Evolutionary conservation across 2,888 invertebrate species (phyloP).

Genomic region (Cheilosia urbana): DNA sequence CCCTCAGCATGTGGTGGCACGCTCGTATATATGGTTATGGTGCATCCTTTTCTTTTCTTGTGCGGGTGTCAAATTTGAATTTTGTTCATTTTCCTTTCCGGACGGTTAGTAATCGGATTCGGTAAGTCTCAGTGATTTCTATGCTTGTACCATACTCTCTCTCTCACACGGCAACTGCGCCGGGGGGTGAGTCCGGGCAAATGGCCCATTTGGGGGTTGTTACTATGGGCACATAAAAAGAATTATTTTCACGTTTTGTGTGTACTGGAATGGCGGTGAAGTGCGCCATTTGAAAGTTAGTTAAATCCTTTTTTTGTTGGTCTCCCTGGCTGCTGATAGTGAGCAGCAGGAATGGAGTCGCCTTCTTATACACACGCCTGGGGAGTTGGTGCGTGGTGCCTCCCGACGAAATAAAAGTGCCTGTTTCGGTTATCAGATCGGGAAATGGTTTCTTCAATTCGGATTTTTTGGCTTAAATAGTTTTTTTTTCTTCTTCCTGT

Average conservation of each 20-base stretch:
- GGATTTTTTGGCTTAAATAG: slow-evolving; percentile 29
- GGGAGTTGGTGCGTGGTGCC: slow-evolving; percentile 58
- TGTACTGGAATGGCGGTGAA: slow-evolving; percentile 73
- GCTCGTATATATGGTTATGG: slow-evolving; percentile 7
- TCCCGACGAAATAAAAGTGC: slow-evolving; percentile 50
- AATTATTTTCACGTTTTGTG: slow-evolving; percentile 83
- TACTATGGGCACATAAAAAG: slow-evolving; percentile 83
- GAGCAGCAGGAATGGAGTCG: slow-evolving; percentile 21
- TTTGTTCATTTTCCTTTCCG: slow-evolving; percentile 72
- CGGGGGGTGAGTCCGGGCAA: slow-evolving; percentile 82
- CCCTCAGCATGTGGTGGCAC: slow-evolving; percentile 24
- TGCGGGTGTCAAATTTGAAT: slow-evolving; percentile 66
- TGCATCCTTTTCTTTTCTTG: slow-evolving; percentile 61
- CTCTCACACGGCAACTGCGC: slow-evolving; percentile 17
- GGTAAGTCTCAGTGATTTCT: slow-evolving; percentile 81
- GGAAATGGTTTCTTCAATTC: slow-evolving; percentile 60
- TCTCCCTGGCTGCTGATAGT: slow-evolving; percentile 45
- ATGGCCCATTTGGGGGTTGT: slow-evolving; percentile 84
- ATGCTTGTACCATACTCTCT: slow-evolving; percentile 78
- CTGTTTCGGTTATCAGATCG: slow-evolving; percentile 47
- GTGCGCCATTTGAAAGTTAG: slow-evolving; percentile 75
- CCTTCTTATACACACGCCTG: slow-evolving; percentile 43
- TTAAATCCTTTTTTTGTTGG: slow-evolving; percentile 72
- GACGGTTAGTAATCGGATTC: slow-evolving; percentile 73
- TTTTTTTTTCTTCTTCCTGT: slow-evolving; percentile 34